A percentile compares a stretch with the other conserved stretches of the same genome.
phyloP scores from a whole-genome alignment of 2,888 invertebrate genomes.

The Acronicta alni region DNA sequence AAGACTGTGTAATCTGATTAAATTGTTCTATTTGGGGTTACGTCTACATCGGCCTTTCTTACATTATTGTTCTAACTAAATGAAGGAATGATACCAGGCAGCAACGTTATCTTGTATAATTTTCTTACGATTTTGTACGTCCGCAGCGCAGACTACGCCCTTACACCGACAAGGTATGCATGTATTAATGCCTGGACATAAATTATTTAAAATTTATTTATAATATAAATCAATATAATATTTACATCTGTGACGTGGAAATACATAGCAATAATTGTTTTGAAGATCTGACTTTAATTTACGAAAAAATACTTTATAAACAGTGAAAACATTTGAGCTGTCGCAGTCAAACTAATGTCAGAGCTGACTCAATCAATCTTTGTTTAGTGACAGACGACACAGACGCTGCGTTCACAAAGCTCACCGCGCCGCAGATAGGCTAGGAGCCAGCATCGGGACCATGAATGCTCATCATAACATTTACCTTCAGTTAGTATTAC shows the following conservation, averaged over 20 bases:
- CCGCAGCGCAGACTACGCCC: too few species aligned
- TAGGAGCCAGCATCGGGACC: conserved; percentile 9
- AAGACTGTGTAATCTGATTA: background rate
- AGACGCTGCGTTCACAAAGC: conserved; percentile 6
- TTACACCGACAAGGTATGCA: too few species aligned
- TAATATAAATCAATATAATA: too few species aligned
- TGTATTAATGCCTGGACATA: too few species aligned
- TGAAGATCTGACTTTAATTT: too few species aligned
- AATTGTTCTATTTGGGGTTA: background rate
- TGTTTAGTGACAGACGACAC: conserved; percentile 43
- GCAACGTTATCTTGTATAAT: too few species aligned
- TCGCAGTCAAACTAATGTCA: conserved; percentile 18
- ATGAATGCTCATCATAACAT: background rate
- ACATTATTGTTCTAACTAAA: background rate
- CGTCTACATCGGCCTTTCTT: background rate
- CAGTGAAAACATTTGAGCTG: conserved; percentile 19
- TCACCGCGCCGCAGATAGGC: conserved; percentile 13
- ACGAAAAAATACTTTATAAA: conserved; percentile 8
- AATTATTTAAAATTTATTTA: too few species aligned
- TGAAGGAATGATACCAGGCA: too few species aligned
- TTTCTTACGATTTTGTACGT: too few species aligned
- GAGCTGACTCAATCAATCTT: conserved; percentile 52
- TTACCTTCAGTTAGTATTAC: background rate
- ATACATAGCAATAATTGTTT: too few species aligned
- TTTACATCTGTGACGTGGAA: too few species aligned